Evolutionary conservation across 2,888 invertebrate genomes (phyloP).

Genomic region (Crioceris asparagi): DNA sequence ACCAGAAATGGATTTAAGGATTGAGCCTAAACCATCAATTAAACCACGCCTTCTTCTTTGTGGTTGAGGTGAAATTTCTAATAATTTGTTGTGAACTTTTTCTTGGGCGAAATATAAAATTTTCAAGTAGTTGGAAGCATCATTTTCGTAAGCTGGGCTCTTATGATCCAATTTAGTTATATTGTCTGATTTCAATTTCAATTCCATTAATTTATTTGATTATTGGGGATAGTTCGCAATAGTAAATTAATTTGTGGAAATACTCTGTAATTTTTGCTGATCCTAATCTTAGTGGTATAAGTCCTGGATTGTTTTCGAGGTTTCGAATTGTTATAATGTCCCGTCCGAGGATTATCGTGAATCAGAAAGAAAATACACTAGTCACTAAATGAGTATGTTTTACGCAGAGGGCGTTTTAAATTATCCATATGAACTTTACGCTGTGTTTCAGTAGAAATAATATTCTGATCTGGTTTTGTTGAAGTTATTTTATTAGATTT

Average conservation of each 20-base stretch:
- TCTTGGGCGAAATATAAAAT: background rate
- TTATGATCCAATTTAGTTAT: background rate
- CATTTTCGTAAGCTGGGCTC: background rate
- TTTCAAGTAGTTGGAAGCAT: constrained; percentile 1
- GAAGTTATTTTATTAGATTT: too few relatives aligned
- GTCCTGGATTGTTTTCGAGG: background rate
- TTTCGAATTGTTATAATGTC: background rate
- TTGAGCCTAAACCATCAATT: too few relatives aligned
- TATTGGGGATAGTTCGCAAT: background rate
- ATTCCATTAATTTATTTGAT: background rate
- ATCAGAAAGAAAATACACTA: too few relatives aligned
- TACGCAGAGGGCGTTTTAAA: background rate
- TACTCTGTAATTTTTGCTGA: background rate
- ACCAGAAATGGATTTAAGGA: background rate
- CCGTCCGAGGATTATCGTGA: background rate
- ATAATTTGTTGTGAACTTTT: background rate
- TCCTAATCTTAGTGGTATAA: background rate
- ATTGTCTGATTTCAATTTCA: background rate
- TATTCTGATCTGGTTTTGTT: too few relatives aligned
- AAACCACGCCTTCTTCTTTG: background rate
- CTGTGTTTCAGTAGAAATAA: too few relatives aligned
- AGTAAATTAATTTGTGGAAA: background rate
- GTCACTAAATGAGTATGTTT: background rate
- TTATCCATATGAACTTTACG: background rate
- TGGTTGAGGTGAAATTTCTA: background rate